Base-by-base conservation (phyloP, 2,797 vertebrate genomes). In the Myotis vivesi region DNA sequence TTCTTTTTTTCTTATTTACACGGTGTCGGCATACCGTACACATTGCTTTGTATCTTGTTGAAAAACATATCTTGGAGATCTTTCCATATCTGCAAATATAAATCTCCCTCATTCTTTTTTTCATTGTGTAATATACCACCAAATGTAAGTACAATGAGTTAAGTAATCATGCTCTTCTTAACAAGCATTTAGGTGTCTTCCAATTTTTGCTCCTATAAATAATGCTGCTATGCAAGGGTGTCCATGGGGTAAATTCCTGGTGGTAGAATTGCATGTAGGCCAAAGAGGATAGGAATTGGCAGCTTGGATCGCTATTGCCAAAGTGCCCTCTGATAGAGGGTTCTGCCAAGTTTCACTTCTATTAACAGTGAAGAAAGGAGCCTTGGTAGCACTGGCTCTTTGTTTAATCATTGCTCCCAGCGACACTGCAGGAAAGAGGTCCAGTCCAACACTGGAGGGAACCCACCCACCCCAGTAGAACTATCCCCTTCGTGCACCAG, bases 31-130 rank as follows among this genome's bases (percentile, higher is more conserved):
- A 66, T 69, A 33, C 25, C 51, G 17, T 20, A 71, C 30, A 71
- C 30, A 83, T 46, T 89, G 73, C 64, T 93, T 68, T 91, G 16
- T 33, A 81, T 41, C 81, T 89, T 73, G 4, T 57, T 93, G 85
- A 93, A 92, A 92, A 95, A 68, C 38, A 33, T 57, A 71, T 69
- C 44, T 85, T 89, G 59, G 55, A 51, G 22, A 73, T 82, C 84
- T 81, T 64, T 79, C 57, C 11, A 75, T 72, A 92, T 49, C 25
- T 69, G 5, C 69, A 87, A 62, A 77, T 72, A 77, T 4, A 89
- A 73, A 77, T 81, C 55, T 81, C 57, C 13, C 49, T 82, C 71
- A 49, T 62, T 93, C 55, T 75, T 94, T 73, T 62, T 80, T 71
- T 38, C 76, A 75, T 86, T 88, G 30, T 51, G 69, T 76, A 72